A percentile compares a stretch with the other conserved stretches of the same genome.
These are phyloP conservation scores for Orchesella cincta DNA, from an alignment of 1,140 invertebrate genomes.

Conservation along the genomic window DNA sequence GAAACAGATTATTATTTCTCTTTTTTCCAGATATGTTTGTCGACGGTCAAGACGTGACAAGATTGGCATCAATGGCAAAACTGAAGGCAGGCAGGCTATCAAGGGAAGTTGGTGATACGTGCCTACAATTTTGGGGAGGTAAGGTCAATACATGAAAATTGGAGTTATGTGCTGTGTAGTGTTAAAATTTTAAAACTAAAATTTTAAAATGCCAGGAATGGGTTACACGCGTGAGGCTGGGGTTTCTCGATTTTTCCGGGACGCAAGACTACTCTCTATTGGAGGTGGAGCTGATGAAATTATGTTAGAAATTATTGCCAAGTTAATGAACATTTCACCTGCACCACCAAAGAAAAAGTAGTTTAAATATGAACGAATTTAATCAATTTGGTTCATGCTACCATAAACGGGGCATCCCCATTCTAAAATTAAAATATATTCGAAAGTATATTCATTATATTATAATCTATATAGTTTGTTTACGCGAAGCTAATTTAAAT, in stretches of 20 bases:
- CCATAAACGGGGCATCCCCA: too few species aligned
- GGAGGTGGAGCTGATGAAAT: constrained; percentile 66
- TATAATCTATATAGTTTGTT: too few species aligned
- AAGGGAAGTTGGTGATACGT: constrained; percentile 60
- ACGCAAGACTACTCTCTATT: constrained; percentile 62
- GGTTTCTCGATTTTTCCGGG: constrained; percentile 60
- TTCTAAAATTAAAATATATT: too few species aligned
- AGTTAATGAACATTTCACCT: constrained; percentile 59
- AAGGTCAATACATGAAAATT: too few species aligned
- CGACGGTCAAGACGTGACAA: constrained; percentile 61
- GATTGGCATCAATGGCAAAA: constrained; percentile 62
- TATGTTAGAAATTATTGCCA: constrained; percentile 64
- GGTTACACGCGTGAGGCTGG: constrained; percentile 62
- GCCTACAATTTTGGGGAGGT: constrained; percentile 65
- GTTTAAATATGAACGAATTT: too few species aligned
- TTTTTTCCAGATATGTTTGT: constrained; percentile 57
- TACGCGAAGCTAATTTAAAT: too few species aligned
- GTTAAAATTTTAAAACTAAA: neutral
- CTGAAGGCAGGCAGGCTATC: constrained; percentile 62
- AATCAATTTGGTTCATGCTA: too few species aligned
- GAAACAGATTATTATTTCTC: too few species aligned
- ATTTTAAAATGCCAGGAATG: constrained; percentile 55
- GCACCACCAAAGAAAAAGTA: neutral
- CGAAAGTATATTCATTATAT: too few species aligned
- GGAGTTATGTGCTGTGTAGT: too few species aligned